phyloP scores from a whole-genome alignment of 1,140 invertebrate genomes.

The Ephestia elutella region DNA sequence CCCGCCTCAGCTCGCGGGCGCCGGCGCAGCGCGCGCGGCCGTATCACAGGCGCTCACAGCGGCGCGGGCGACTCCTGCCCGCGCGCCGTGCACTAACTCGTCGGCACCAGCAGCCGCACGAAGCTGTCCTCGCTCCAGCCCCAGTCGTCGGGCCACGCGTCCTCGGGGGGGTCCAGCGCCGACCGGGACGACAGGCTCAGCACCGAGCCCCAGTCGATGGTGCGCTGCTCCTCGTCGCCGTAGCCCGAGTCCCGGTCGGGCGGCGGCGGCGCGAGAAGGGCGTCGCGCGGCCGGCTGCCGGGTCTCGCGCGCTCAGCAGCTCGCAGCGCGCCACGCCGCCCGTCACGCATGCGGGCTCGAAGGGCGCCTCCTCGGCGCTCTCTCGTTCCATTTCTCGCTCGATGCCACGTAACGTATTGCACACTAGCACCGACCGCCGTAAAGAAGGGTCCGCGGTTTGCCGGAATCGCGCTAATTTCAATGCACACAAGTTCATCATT shows the following conservation, averaged over 20 bases:
- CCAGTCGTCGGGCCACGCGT: conserved; percentile 73
- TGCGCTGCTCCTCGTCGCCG: conserved; percentile 85
- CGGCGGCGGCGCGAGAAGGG: conserved; percentile 60
- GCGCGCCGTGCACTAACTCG: conserved; percentile 70
- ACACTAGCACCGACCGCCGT: conserved; percentile 94
- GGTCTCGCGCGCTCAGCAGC: conserved; percentile 76
- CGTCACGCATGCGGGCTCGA: conserved; percentile 61
- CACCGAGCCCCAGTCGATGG: conserved; percentile 93
- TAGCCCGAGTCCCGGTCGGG: conserved; percentile 84
- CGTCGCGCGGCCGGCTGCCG: conserved; percentile 69
- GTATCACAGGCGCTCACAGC: conserved; percentile 60
- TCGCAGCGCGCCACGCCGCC: conserved; percentile 69
- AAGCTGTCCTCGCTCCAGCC: conserved; percentile 71
- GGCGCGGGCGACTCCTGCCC: conserved; percentile 63
- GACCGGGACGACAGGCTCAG: conserved; percentile 88
- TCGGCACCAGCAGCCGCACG: conserved; percentile 71
- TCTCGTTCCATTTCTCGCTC: conserved; percentile 93
- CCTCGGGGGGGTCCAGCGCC: conserved; percentile 87
- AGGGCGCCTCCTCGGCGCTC: conserved; percentile 71
- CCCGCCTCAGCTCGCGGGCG: conserved; percentile 18
- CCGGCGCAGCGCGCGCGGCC: conserved; percentile 30
- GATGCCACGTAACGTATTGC: conserved; percentile 92
- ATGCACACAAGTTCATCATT: conserved; percentile 94
- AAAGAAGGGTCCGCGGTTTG: conserved; percentile 92
- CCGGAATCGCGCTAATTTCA: conserved; percentile 90